Evolutionary conservation across 2,797 vertebrate species (phyloP).

Genomic region (Pipistrellus pygmaeus): DNA sequence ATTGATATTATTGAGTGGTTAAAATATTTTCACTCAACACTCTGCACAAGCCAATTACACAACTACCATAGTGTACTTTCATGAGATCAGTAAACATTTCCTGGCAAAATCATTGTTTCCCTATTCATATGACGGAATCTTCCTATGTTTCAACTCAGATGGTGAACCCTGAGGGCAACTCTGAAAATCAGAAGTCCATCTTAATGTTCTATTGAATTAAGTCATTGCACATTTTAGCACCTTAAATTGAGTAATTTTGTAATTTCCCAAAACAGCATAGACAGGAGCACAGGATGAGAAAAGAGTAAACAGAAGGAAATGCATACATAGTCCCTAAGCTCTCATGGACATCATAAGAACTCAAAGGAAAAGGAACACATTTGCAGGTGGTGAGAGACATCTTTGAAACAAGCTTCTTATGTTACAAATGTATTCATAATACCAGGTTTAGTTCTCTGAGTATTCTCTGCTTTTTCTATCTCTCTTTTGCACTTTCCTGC

Average conservation of each 20-base stretch:
- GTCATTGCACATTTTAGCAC: neutral
- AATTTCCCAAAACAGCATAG: neutral
- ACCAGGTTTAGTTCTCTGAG: neutral
- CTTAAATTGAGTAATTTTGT: neutral
- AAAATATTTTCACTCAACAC: neutral
- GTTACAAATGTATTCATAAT: neutral
- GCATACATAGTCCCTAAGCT: neutral
- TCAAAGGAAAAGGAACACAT: neutral
- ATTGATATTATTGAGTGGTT: neutral
- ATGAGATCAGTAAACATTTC: neutral
- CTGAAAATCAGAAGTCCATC: neutral
- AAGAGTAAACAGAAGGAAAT: neutral
- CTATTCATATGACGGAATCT: neutral
- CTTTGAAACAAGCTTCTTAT: neutral
- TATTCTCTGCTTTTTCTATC: neutral
- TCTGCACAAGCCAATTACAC: neutral
- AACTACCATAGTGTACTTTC: neutral
- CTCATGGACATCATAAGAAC: neutral
- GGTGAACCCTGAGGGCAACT: neutral
- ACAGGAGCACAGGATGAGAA: neutral
- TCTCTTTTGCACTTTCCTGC: neutral
- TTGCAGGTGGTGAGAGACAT: neutral
- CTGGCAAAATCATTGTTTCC: neutral
- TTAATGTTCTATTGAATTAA: neutral
- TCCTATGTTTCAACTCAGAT: neutral